These are phyloP conservation scores for Anguilla anguilla DNA, from an alignment of 2,797 vertebrate species.

Conservation along the genomic window DNA sequence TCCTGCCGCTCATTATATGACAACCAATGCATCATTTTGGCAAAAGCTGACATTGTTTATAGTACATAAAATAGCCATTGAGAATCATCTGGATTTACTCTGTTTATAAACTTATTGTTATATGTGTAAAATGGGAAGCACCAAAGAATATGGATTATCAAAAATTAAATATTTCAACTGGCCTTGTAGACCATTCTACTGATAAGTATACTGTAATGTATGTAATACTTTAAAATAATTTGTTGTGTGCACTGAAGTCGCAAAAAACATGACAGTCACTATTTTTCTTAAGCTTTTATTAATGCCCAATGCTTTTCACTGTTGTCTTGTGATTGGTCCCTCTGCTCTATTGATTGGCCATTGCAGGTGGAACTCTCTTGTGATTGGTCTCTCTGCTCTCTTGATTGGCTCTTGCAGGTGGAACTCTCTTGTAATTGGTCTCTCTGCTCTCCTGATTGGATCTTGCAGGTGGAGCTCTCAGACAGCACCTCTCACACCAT, in stretches of 20 bases:
- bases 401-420: slow-evolving; percentile 71
- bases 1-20: neutral
- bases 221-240: neutral
- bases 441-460: slow-evolving; percentile 31
- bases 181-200: neutral
- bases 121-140: neutral
- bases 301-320: neutral
- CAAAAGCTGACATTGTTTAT: neutral
- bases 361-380: neutral
- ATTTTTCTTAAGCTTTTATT: neutral
- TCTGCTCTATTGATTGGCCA: slow-evolving; percentile 10
- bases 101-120: neutral
- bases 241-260: neutral
- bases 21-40: neutral
- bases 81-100: neutral
- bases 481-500: slow-evolving; percentile 92
- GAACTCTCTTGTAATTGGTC: slow-evolving; percentile 76
- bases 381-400: slow-evolving; percentile 35
- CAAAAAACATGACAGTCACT: neutral
- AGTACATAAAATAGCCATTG: neutral
- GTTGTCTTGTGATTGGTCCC: slow-evolving; percentile 31
- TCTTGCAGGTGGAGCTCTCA: slow-evolving; percentile 86
- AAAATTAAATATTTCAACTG: neutral
- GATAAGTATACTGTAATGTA: neutral
- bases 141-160: neutral